These are phyloP conservation scores for Eospalax fontanierii DNA, from an alignment of 2,797 vertebrate species.

Conservation along the genomic window DNA sequence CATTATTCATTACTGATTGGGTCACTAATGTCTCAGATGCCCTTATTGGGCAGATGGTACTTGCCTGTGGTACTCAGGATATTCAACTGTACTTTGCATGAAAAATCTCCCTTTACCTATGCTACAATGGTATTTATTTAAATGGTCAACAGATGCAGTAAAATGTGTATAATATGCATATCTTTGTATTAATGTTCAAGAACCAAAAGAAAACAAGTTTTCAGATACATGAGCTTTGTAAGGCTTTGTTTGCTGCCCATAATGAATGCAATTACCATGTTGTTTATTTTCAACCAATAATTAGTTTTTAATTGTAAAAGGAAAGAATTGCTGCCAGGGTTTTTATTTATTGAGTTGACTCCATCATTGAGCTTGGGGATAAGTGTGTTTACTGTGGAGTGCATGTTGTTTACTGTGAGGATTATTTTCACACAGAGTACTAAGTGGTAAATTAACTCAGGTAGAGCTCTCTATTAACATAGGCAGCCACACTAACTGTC, in stretches of 20 bases:
- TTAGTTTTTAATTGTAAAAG: conserved; percentile 88
- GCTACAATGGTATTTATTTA: conserved; percentile 50
- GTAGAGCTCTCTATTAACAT: conserved; percentile 63
- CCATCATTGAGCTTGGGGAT: conserved; percentile 68
- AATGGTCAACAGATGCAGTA: not conserved
- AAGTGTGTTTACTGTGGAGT: conserved; percentile 79
- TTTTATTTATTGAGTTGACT: conserved; percentile 83
- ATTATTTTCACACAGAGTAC: conserved; percentile 72
- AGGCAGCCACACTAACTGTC: not conserved
- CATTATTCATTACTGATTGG: conserved; percentile 86
- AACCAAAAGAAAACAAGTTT: conserved; percentile 70
- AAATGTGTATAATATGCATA: not conserved
- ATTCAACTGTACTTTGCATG: conserved; percentile 83
- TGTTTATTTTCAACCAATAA: conserved; percentile 86
- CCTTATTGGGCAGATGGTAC: conserved; percentile 81
- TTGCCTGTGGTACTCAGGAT: conserved; percentile 71
- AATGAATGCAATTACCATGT: conserved; percentile 77
- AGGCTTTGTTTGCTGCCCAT: conserved; percentile 68
- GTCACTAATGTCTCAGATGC: conserved; percentile 82
- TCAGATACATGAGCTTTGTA: conserved; percentile 63
- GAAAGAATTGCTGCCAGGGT: conserved; percentile 79
- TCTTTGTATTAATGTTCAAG: conserved; percentile 9
- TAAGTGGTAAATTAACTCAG: conserved; percentile 80
- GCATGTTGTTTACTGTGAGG: conserved; percentile 54
- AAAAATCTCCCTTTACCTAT: conserved; percentile 73